Base-by-base conservation (phyloP, 2,113 vertebrate species). In the Caranx ignobilis region DNA sequence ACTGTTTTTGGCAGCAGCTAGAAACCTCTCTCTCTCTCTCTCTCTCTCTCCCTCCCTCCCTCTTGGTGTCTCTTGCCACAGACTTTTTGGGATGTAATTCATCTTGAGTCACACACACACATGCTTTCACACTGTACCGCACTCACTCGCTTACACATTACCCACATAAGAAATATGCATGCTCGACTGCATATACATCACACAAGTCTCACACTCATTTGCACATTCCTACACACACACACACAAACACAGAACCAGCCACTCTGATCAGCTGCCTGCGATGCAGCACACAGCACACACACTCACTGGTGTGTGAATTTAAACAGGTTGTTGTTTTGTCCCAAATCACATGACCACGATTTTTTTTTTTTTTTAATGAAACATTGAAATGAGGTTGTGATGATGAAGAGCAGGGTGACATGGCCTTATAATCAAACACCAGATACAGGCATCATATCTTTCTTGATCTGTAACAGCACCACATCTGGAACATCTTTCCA, bases 1-100 rank as follows among this genome's bases (percentile, higher is more conserved):
- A 77, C 69, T 57, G 57, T 65, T 71, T 81, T 79, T 91, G 87
- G 88, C 91, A 89, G 85, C 80, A 74, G 75, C 88, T 84, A 71
- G 79, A 75, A 69, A 79, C 69, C 47, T 35, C 74, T 66, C 78
- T 79, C 60, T 26, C 64, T 18, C 45, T 41, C 39, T 5, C 21
- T 57, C 21, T 11, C 11, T 31, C n/a, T 82, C 59, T 21, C 62
- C 19, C 37, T 34, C 32, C 15, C 52, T 4, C 19, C 5, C 7
- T 9, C n/a, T 11, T 10, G n/a, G 34, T 32, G 63, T 82, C 68
- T 77, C 79, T 80, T 4, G 19, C 82, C 37, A 37, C 75, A 79
- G 54, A 70, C 35, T 66, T 85, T 77, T 61, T 52, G 41, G 47
- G 65, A 75, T 83, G 80, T 80, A 85, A 85, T 85, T 88, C 75